Percentiles rank a stretch among this genome's conserved stretches.
Conservation (phyloP, 2,888 invertebrate species). For the Chrysopilus asiliformis region DNA sequence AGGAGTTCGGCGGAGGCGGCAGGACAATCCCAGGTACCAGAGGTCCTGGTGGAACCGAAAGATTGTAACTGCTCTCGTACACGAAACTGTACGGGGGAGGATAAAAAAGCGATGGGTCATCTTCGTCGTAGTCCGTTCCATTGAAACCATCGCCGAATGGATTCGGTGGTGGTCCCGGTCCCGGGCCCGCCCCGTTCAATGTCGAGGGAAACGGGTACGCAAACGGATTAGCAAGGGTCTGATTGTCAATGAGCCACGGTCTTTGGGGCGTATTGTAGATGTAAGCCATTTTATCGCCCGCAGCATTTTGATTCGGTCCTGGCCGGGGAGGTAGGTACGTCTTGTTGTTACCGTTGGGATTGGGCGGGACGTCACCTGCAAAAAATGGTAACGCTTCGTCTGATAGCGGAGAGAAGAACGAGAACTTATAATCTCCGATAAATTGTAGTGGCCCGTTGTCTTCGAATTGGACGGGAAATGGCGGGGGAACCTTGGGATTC, state of each 20-base stretch:
- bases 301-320: conserved; percentile 35
- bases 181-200: conserved; percentile 17
- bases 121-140: conserved; percentile 68
- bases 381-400: conserved; percentile 56
- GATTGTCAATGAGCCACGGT: conserved; percentile 39
- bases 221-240: conserved; percentile 24
- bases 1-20: conserved; percentile 80
- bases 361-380: conserved; percentile 35
- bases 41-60: conserved; percentile 66
- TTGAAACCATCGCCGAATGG: conserved; percentile 53
- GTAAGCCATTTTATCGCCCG: conserved; percentile 31
- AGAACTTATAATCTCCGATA: conserved; percentile 58
- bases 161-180: conserved; percentile 24
- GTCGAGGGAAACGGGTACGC: conserved; percentile 24
- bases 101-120: conserved; percentile 83
- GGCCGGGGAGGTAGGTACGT: conserved; percentile 47
- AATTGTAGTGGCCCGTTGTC: conserved; percentile 78
- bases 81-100: conserved; percentile 84
- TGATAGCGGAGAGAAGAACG: conserved; percentile 42
- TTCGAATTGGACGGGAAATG: conserved; percentile 81
- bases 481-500: conserved; percentile 76
- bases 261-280: conserved; percentile 47
- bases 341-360: conserved; percentile 25
- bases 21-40: conserved; percentile 78
- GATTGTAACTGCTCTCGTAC: conserved; percentile 63